Percentiles rank a stretch among this genome's conserved stretches.
These are phyloP conservation scores for Salarias fasciatus DNA, from an alignment of 2,797 vertebrate genomes.

Conservation along the genomic window DNA sequence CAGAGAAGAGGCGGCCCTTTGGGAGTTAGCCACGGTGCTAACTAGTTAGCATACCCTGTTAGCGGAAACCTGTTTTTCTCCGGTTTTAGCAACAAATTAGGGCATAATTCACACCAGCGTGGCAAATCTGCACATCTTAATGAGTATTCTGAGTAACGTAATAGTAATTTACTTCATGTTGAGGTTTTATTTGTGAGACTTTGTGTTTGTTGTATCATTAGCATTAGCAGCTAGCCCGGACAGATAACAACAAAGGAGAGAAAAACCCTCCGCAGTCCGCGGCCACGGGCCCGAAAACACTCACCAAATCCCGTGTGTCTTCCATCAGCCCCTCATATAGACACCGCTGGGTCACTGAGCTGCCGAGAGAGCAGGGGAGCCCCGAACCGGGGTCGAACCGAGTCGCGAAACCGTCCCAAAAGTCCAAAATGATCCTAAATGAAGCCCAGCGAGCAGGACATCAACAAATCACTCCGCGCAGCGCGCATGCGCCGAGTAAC, in stretches of 20 bases:
- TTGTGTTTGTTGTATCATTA: conserved; percentile 2
- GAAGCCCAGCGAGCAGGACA: conserved; percentile 85
- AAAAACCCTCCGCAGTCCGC: conserved; percentile 31
- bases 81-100: neutral
- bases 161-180: too few species aligned
- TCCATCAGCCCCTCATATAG: conserved; percentile 97
- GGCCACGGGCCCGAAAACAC: conserved; percentile 56
- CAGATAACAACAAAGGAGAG: conserved; percentile 86
- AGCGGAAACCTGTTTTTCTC: conserved; percentile 70
- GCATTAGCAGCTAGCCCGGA: conserved; percentile 47
- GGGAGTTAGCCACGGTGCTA: conserved; percentile 52
- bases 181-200: neutral
- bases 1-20: conserved; percentile 37
- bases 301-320: conserved; percentile 94
- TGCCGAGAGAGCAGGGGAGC: conserved; percentile 55
- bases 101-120: too few species aligned
- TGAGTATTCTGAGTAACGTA: too few species aligned
- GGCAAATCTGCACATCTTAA: neutral
- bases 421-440: conserved; percentile 59
- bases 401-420: conserved; percentile 44
- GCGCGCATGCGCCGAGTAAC: conserved; percentile 85
- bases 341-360: conserved; percentile 49
- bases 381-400: conserved; percentile 42
- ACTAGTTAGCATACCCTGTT: conserved; percentile 61
- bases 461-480: conserved; percentile 91